These are phyloP conservation scores for Magallana angulata DNA, from an alignment of 1,140 invertebrate genomes.

Conservation along the genomic window DNA sequence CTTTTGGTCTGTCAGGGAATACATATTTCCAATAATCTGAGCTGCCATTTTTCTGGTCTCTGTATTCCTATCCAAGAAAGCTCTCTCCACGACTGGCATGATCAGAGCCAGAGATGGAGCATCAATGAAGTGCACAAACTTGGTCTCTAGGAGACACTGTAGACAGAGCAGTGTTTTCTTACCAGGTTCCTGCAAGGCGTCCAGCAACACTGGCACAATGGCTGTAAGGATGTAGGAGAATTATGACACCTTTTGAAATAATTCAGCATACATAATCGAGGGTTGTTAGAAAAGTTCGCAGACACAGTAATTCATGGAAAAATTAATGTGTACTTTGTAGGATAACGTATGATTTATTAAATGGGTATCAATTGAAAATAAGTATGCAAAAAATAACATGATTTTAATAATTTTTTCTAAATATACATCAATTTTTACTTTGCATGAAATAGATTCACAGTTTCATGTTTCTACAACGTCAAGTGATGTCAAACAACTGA, in stretches of 20 bases:
- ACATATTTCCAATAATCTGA: constrained; percentile 99
- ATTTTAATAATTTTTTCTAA: no score
- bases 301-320: no score
- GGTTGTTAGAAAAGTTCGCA: no score
- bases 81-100: constrained; percentile 98
- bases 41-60: constrained; percentile 99
- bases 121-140: constrained; percentile 99
- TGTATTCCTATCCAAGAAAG: constrained; percentile 97
- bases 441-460: no score
- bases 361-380: no score
- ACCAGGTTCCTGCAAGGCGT: constrained; percentile 97
- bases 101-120: constrained; percentile 98
- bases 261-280: no score
- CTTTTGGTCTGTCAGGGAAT: constrained; percentile 98
- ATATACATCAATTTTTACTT: no score
- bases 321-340: no score
- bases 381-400: no score
- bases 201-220: constrained; percentile 87
- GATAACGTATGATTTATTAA: no score
- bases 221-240: constrained; percentile 58
- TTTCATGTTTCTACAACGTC: no score
- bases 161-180: constrained; percentile 95
- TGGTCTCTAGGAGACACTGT: constrained; percentile 95
- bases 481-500: no score
- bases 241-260: neutral